Conservation (phyloP, 2,888 invertebrate genomes). For the Scaptomyza caliginosa region DNA sequence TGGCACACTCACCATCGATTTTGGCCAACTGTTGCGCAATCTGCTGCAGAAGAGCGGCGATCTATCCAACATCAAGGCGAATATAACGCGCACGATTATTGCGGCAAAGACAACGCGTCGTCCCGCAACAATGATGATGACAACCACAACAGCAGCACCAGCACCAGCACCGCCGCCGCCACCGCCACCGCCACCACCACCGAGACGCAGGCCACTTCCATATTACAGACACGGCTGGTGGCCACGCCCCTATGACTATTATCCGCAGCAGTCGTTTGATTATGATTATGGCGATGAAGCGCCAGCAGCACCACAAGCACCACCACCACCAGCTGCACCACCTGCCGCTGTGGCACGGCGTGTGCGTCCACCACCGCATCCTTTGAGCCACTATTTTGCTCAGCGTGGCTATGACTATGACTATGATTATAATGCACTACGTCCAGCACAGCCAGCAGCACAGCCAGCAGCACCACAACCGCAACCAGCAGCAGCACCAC, state of each 20-base stretch:
- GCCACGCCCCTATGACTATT: conserved; percentile 57
- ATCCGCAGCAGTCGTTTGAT: conserved; percentile 41
- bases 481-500: conserved; percentile 16
- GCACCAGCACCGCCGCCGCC: conserved; percentile 34
- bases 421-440: conserved; percentile 30
- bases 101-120: conserved; percentile 40
- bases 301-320: conserved; percentile 10
- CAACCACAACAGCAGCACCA: conserved; percentile 15
- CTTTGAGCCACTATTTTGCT: conserved; percentile 6
- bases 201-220: conserved; percentile 35
- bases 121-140: conserved; percentile 32
- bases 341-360: conserved; percentile 23
- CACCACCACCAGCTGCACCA: conserved; percentile 9
- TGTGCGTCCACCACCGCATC: conserved; percentile 34
- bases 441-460: conserved; percentile 10
- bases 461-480: conserved; percentile 16
- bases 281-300: conserved; percentile 54
- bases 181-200: conserved; percentile 24
- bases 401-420: conserved; percentile 49
- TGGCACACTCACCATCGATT: conserved; percentile 71
- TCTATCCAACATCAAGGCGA: conserved; percentile 66
- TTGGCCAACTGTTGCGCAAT: conserved; percentile 72
- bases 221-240: conserved; percentile 56
- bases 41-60: conserved; percentile 76
- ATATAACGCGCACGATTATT: conserved; percentile 32